A percentile compares a stretch with the other conserved stretches of the same genome.
These are phyloP conservation scores for Galago senegalensis DNA, from an alignment of 2,797 vertebrate species.

Conservation along the genomic window DNA sequence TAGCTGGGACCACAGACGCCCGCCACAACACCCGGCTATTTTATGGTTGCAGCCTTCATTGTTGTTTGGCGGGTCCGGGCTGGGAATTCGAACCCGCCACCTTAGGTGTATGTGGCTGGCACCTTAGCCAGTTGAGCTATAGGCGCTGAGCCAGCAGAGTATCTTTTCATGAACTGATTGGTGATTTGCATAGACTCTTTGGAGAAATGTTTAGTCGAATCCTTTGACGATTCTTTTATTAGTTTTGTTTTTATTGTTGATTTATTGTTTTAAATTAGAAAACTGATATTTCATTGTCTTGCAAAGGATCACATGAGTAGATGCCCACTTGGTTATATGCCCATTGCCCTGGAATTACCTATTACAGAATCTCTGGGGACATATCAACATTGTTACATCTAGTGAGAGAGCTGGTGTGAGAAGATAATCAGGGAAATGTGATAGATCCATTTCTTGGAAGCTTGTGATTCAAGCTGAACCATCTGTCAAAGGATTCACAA, in stretches of 20 bases:
- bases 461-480: background rate
- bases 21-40: too few species aligned
- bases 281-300: background rate
- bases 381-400: background rate
- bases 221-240: slow-evolving; percentile 51
- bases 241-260: slow-evolving; percentile 37
- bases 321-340: background rate
- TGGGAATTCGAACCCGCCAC: too few species aligned
- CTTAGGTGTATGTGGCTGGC: too few species aligned
- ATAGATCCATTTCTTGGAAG: background rate
- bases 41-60: too few species aligned
- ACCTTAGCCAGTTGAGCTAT: too few species aligned
- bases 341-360: background rate
- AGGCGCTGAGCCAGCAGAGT: background rate
- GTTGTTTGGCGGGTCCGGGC: too few species aligned
- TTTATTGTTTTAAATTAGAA: slow-evolving; percentile 57
- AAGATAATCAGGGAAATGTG: background rate
- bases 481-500: background rate
- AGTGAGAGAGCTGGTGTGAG: background rate
- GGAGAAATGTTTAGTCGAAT: slow-evolving; percentile 58
- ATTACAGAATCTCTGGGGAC: background rate
- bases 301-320: background rate
- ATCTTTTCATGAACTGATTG: slow-evolving; percentile 14
- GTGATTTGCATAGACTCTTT: background rate
- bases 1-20: too few species aligned